Evolutionary conservation across 2,888 invertebrate species (phyloP).

Genomic region (Diloba caeruleocephala): DNA sequence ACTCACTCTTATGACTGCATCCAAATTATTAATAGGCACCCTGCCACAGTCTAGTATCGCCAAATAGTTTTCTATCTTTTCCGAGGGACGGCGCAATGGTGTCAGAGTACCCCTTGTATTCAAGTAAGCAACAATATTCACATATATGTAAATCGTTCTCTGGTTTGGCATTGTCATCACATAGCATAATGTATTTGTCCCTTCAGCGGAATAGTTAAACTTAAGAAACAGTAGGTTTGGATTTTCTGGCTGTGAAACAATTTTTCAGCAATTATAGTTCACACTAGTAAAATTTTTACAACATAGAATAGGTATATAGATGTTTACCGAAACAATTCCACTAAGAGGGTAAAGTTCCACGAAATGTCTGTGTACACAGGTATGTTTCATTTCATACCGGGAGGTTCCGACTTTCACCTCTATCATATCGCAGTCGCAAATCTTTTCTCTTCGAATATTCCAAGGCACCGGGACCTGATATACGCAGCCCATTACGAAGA

Average conservation of each 20-base stretch:
- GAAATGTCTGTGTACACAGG: constrained; percentile 74
- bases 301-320: no score
- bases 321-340: constrained; percentile 75
- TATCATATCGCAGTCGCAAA: constrained; percentile 82
- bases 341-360: constrained; percentile 72
- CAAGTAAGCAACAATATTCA: constrained; percentile 70
- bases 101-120: constrained; percentile 72
- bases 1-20: constrained; percentile 82
- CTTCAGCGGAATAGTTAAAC: constrained; percentile 71
- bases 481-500: constrained; percentile 78
- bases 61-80: constrained; percentile 65
- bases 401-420: constrained; percentile 80
- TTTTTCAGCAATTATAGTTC: no score
- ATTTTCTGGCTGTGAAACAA: constrained; percentile 67
- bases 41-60: constrained; percentile 79
- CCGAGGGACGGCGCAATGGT: constrained; percentile 70
- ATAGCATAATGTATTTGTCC: constrained; percentile 75
- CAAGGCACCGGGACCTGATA: constrained; percentile 74
- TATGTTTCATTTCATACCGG: constrained; percentile 78
- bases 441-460: constrained; percentile 77
- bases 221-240: constrained; percentile 71
- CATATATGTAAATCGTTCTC: constrained; percentile 68
- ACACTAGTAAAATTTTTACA: no score
- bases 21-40: constrained; percentile 84
- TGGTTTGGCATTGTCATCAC: constrained; percentile 78